Evolutionary conservation across 2,113 vertebrate genomes (phyloP), one percentile per base, ranked within the genome.

Genomic region (Vulpes vulpes): DNA sequence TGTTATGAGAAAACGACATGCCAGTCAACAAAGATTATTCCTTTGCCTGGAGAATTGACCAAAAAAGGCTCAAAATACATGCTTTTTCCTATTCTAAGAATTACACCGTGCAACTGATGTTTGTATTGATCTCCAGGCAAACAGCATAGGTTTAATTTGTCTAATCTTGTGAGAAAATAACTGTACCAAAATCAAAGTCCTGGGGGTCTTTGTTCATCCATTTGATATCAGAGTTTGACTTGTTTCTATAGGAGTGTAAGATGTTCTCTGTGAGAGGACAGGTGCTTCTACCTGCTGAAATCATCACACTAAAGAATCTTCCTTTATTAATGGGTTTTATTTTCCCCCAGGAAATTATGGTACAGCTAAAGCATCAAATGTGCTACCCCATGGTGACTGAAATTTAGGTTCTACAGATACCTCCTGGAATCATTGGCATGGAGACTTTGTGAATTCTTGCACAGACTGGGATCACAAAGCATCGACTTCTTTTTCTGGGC

Each of bases 331-430:
- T 0, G 1, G 7, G 20, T 27, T 53, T 69, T 74, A 53, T 30
- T 57, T 84, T 95, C 32, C 60, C n/a, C 5, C n/a, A 85, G 43
- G 55, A 93, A 78, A 73, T 82, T 22, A 15, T n/a, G 2, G 19
- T 87, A 3, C 22, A 94, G 19, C 38, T 23, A 22, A 55, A 67
- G 10, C 32, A 73, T 51, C 23, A 43, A 59, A 23, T 12, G 0
- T 4, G 14, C 5, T 15, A 2, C 1, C 25, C 1, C 27, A 35
- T 5, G 32, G 55, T 79, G 51, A 57, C 73, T 74, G 20, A 12
- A 51, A 51, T 51, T 60, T 60, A 35, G 5, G 11, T 30, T 20
- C 15, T 23, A 2, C 8, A 0, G 0, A 5, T 0, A 23, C 38
- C 22, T 43, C 30, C 55, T 19, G 15, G 30, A 43, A 17, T 35